Evolutionary conservation across 1,140 invertebrate genomes (phyloP), one percentile per base, ranked within the genome.

Genomic region (Leguminivora glycinivorella): DNA sequence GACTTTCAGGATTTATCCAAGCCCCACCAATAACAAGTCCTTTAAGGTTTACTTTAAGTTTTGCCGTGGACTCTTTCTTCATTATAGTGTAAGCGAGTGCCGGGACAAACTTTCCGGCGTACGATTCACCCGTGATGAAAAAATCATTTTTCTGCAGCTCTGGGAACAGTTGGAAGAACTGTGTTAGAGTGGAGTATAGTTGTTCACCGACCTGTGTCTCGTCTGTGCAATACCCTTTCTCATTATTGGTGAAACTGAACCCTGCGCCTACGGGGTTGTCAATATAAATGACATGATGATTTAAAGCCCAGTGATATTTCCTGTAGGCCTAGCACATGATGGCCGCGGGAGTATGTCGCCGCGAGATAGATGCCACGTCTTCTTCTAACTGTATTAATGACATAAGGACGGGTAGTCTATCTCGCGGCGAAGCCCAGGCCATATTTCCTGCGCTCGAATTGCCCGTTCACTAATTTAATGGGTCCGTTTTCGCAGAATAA

Each of bases 261-360:
- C 95, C 95, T 25, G 95, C 94, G 12, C 95, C 95, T 40, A 96
- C 96, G 1, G 96, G 96, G 85, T 96, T 96, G 80, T 97, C 96
- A 63, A 97, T 95, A 76, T 95, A 97, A 12, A 97, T 84, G 43
- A 97, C 79, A 80, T 95, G 94, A 74, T 95, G 94, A 2, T 92
- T 92, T 12, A 88, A 87, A 66, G 93, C 94, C 96, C 96, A 97
- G 1, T 95, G 93, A 47, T 93, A 93, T 76, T 94, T 90, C 25
- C 95, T 90, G 22, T n/a, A n/a, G n/a, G n/a, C n/a, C n/a, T n/a
- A n/a, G n/a, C n/a, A n/a, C n/a, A n/a, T n/a, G n/a, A n/a, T n/a
- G n/a, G n/a, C n/a, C n/a, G n/a, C n/a, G n/a, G n/a, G n/a, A n/a
- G n/a, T n/a, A n/a, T n/a, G n/a, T n/a, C n/a, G n/a, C n/a, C n/a